phyloP scores from a whole-genome alignment of 2,113 vertebrate genomes.

The Cebus imitator region DNA sequence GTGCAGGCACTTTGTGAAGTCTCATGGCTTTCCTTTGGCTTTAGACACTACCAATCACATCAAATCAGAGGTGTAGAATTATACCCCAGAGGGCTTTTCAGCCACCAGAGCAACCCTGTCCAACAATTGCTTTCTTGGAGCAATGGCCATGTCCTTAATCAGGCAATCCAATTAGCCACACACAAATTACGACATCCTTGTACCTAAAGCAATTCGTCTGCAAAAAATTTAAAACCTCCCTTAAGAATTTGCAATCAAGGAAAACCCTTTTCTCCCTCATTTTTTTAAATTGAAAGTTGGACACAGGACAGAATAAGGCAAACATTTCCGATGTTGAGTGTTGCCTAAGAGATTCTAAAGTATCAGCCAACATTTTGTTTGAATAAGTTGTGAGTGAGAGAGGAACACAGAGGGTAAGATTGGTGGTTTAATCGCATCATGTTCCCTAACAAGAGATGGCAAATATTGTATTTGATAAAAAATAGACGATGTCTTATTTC shows the following conservation, averaged over 20 bases:
- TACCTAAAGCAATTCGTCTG: slow-evolving; percentile 70
- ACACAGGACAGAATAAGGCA: slow-evolving; percentile 66
- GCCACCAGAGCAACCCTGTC: slow-evolving; percentile 10
- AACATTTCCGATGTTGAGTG: slow-evolving; percentile 49
- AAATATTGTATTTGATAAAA: slow-evolving; percentile 73
- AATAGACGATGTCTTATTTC: slow-evolving; percentile 67
- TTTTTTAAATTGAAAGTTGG: slow-evolving; percentile 62
- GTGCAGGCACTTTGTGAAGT: neutral
- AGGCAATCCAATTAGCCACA: slow-evolving; percentile 75
- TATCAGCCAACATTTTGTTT: slow-evolving; percentile 64
- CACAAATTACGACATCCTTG: slow-evolving; percentile 60
- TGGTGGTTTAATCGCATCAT: slow-evolving; percentile 69
- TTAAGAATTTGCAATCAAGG: slow-evolving; percentile 77
- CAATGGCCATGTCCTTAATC: slow-evolving; percentile 66
- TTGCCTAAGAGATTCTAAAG: slow-evolving; percentile 55
- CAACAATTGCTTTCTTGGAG: slow-evolving; percentile 57
- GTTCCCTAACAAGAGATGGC: slow-evolving; percentile 70
- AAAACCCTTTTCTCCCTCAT: slow-evolving; percentile 45
- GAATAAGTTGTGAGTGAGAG: slow-evolving; percentile 52
- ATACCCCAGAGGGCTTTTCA: slow-evolving; percentile 38
- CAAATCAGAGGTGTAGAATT: slow-evolving; percentile 51
- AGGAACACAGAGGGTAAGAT: slow-evolving; percentile 49
- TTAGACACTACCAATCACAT: slow-evolving; percentile 48
- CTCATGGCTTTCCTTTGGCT: slow-evolving; percentile 18
- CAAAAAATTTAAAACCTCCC: slow-evolving; percentile 75